Evolutionary conservation across 2,888 invertebrate genomes (phyloP).

Genomic region (Ellobium chinense): DNA sequence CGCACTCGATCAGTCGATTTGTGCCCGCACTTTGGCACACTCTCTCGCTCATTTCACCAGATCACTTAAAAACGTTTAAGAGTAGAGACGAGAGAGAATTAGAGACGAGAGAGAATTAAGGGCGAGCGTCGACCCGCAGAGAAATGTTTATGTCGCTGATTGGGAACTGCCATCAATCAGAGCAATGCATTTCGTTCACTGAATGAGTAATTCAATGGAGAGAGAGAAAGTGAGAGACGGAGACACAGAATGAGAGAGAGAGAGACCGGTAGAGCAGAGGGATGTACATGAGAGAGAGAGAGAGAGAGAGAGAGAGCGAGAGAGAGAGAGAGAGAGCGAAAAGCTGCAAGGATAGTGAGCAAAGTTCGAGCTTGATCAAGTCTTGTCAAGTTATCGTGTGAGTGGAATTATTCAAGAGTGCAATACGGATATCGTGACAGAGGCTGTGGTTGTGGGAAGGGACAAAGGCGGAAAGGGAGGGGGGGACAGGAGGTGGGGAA

Average conservation of each 20-base stretch:
- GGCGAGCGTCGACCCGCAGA: background rate
- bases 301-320: constrained; percentile 5
- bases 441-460: background rate
- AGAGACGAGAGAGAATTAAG: background rate
- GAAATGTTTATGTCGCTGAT: too few species aligned
- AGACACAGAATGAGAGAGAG: constrained; percentile 7
- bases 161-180: too few species aligned
- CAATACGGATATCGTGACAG: background rate
- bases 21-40: too few species aligned
- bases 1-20: too few species aligned
- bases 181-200: too few species aligned
- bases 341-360: too few species aligned
- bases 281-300: background rate
- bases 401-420: too few species aligned
- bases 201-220: too few species aligned
- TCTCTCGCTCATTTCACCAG: too few species aligned
- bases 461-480: background rate
- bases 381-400: too few species aligned
- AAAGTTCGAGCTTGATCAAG: too few species aligned
- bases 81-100: background rate
- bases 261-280: background rate
- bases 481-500: background rate
- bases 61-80: too few species aligned
- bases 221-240: constrained; percentile 8
- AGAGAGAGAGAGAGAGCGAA: background rate